phyloP scores from a whole-genome alignment of 2,797 vertebrate species.

The Denticeps clupeoides region DNA sequence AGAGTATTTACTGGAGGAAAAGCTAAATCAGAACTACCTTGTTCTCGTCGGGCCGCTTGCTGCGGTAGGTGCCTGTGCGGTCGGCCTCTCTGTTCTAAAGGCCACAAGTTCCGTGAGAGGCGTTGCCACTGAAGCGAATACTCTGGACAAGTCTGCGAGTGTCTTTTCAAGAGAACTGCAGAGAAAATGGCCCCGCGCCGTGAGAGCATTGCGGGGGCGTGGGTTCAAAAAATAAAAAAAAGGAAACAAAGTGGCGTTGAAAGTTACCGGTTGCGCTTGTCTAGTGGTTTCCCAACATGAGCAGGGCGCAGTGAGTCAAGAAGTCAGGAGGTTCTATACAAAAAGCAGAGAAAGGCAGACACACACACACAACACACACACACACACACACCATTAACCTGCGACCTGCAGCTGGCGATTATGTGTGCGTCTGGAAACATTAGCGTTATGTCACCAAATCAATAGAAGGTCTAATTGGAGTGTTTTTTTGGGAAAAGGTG shows the following conservation, averaged over 20 bases:
- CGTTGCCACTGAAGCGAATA: constrained; percentile 25
- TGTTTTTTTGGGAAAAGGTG: constrained; percentile 5
- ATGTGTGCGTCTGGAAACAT: too few species aligned
- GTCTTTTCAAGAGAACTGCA: constrained; percentile 11
- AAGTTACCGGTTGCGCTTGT: too few species aligned
- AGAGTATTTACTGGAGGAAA: constrained; percentile 31
- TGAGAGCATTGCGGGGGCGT: constrained; percentile 11
- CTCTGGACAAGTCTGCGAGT: constrained; percentile 25
- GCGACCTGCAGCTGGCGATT: too few species aligned
- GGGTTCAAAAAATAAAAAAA: constrained; percentile 26
- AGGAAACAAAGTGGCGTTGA: constrained; percentile 22
- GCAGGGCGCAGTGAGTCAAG: too few species aligned
- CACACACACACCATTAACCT: too few species aligned
- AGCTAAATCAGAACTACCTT: constrained; percentile 22
- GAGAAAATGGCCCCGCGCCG: constrained; percentile 13
- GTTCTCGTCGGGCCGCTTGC: constrained; percentile 17
- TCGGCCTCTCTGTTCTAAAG: constrained; percentile 35
- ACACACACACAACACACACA: too few species aligned
- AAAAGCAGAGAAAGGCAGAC: too few species aligned
- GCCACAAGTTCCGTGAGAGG: constrained; percentile 27
- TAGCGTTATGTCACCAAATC: constrained; percentile 3
- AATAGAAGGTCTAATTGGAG: constrained; percentile 9
- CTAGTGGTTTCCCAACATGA: too few species aligned
- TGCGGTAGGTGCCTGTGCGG: constrained; percentile 21
- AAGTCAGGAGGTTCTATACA: too few species aligned